Base-by-base conservation (phyloP, 2,888 invertebrate genomes). In the Eristalis tenax region DNA sequence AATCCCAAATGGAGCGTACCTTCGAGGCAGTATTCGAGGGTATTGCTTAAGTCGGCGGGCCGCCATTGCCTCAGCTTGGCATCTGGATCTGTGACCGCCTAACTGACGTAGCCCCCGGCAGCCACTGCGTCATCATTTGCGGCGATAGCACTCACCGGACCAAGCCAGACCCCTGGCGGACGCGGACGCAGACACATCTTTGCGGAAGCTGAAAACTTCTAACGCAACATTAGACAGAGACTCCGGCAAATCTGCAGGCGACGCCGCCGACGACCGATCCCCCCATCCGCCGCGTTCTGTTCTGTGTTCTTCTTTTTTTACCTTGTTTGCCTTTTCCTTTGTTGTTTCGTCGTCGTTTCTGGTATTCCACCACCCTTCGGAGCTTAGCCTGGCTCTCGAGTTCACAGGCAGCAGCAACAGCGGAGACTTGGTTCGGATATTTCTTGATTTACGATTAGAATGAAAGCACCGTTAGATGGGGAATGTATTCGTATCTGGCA, bases 361-460 rank as follows among this genome's bases (percentile, higher is more conserved):
- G 69, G 77, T 73, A 77, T 86, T 78, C 74, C 77, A 81, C 73
- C 63, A 43, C 13, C 73, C 61, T 82, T 77, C 69, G 75, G 71
- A 71, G 66, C 81, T 76, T 35, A 13, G 10, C 59, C 15, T 26
- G 78, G 63, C 61, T 65, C 64, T 79, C 80, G 59, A 61, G 75
- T 75, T 84, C 59, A 43, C 32, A 32, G 32, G 43, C 43, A 43
- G 43, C 43, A n/a, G 43, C 43, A 32, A 18, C 43, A 43, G 43
- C 26, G 10, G 59, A 80, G 75, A 63, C 84, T 73, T 40, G 66
- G 70, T 63, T 86, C 35, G 78, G 78, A 83, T 83, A 83, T 50
- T 83, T 86, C 86, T 86, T 86, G 86, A 86, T 86, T 86, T 86
- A 86, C 86, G 86, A 86, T 86, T 86, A 86, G 82, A 86, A 86